Percentiles rank a stretch among this genome's conserved stretches.
These are phyloP conservation scores for Tragelaphus buxtoni DNA, from an alignment of 2,113 vertebrate genomes.

Conservation along the genomic window DNA sequence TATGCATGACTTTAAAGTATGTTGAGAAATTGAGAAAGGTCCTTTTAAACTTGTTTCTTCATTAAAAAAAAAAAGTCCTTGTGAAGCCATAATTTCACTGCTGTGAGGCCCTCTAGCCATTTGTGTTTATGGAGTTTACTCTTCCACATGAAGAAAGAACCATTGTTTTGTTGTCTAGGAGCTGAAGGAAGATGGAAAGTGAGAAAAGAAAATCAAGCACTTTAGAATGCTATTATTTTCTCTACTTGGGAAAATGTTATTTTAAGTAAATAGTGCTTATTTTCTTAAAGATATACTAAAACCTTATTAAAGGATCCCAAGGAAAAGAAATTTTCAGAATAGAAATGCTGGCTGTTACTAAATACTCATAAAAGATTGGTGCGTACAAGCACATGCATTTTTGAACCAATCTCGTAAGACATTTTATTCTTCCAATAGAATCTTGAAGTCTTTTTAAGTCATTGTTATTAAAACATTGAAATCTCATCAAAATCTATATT, in stretches of 20 bases:
- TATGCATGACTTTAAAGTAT: conserved; percentile 12
- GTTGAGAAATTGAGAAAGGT: conserved; percentile 2
- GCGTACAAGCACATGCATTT: not conserved
- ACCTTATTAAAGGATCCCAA: not conserved
- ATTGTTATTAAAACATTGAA: conserved; percentile 21
- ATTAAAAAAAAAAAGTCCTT: not conserved
- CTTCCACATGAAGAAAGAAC: conserved; percentile 77
- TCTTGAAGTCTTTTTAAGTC: conserved; percentile 53
- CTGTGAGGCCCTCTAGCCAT: conserved; percentile 44
- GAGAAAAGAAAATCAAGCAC: conserved; percentile 64
- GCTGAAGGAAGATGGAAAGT: conserved; percentile 78
- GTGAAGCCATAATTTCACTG: conserved; percentile 55
- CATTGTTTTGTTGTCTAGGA: conserved; percentile 81
- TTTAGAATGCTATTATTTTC: conserved; percentile 50
- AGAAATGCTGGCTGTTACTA: not conserved
- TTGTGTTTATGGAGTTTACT: conserved; percentile 79
- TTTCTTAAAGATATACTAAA: conserved; percentile 23
- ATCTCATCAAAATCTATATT: conserved; percentile 61
- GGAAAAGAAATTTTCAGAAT: conserved; percentile 18
- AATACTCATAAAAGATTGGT: not conserved
- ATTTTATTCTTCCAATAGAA: conserved; percentile 40
- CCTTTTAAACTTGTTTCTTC: conserved; percentile 49
- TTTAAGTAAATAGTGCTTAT: not conserved
- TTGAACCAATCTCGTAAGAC: not conserved
- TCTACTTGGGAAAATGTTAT: conserved; percentile 12